Conservation (phyloP, 2,797 vertebrate species). For the Catharus ustulatus region DNA sequence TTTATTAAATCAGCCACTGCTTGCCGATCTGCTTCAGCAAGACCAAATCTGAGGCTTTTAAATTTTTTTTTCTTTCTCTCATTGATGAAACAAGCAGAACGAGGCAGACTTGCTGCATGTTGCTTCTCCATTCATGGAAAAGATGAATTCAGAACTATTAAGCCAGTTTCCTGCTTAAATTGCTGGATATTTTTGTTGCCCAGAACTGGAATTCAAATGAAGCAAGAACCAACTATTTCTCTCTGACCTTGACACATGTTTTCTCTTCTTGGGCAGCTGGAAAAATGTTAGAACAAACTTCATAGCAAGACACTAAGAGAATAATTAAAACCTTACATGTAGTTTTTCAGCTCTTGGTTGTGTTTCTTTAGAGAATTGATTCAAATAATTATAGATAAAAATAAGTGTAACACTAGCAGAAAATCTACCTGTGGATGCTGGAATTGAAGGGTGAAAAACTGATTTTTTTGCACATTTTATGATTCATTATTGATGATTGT, state of each 20-base stretch:
- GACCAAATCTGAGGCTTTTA: background rate
- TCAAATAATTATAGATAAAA: background rate
- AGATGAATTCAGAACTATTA: background rate
- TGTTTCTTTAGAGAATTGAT: background rate
- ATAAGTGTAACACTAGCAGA: background rate
- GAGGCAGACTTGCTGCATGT: background rate
- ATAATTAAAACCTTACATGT: slow-evolving; percentile 1
- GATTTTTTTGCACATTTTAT: background rate
- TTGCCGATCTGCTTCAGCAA: background rate
- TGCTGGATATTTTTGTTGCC: background rate
- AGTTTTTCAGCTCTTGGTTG: background rate
- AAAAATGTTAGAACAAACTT: slow-evolving; percentile 19
- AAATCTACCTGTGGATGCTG: background rate
- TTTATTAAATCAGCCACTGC: background rate
- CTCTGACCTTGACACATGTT: slow-evolving; percentile 32
- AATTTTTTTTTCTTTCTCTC: background rate
- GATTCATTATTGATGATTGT: background rate
- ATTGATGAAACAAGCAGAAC: background rate
- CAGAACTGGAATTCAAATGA: slow-evolving; percentile 49
- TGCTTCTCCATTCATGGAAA: background rate
- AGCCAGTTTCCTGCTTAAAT: slow-evolving; percentile 36
- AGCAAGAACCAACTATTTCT: background rate
- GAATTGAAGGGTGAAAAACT: background rate
- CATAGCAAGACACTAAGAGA: background rate
- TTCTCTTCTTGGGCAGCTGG: slow-evolving; percentile 43